Percentiles rank a stretch among this genome's conserved stretches.
Conservation (phyloP, 2,888 invertebrate species). For the Hypomecis punctinalis region DNA sequence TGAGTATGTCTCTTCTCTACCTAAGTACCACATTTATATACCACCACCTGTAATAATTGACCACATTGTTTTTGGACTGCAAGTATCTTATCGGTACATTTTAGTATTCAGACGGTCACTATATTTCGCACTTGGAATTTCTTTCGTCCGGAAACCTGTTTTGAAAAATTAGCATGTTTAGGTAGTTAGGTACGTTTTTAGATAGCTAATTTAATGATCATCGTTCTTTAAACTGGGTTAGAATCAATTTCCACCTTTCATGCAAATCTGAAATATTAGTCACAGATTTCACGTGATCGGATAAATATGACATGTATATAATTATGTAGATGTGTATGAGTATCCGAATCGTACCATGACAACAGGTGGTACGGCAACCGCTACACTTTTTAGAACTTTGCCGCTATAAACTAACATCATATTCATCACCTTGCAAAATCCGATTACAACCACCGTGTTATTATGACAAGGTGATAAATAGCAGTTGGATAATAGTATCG, state of each 20-base stretch:
- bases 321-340: slow-evolving; percentile 41
- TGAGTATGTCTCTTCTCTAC: no score
- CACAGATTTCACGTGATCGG: slow-evolving; percentile 52
- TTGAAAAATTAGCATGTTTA: no score
- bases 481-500: not conserved
- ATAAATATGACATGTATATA: slow-evolving; percentile 36
- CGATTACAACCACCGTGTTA: not conserved
- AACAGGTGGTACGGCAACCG: slow-evolving; percentile 25
- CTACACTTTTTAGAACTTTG: slow-evolving; percentile 8
- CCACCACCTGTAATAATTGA: no score
- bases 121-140: no score
- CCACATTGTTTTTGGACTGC: no score
- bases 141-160: no score
- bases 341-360: slow-evolving; percentile 42
- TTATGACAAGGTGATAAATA: slow-evolving; percentile 12
- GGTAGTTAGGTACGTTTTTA: no score
- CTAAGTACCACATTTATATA: no score
- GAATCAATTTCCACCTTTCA: not conserved
- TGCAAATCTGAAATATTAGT: slow-evolving; percentile 35
- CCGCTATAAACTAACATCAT: slow-evolving; percentile 3
- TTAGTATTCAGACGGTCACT: no score
- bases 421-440: not conserved
- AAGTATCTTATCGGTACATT: no score
- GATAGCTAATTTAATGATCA: no score
- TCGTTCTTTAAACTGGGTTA: not conserved